A percentile compares a stretch with the other conserved stretches of the same genome.
phyloP scores from a whole-genome alignment of 2,888 invertebrate genomes.

The Philopedon plagiatum region DNA sequence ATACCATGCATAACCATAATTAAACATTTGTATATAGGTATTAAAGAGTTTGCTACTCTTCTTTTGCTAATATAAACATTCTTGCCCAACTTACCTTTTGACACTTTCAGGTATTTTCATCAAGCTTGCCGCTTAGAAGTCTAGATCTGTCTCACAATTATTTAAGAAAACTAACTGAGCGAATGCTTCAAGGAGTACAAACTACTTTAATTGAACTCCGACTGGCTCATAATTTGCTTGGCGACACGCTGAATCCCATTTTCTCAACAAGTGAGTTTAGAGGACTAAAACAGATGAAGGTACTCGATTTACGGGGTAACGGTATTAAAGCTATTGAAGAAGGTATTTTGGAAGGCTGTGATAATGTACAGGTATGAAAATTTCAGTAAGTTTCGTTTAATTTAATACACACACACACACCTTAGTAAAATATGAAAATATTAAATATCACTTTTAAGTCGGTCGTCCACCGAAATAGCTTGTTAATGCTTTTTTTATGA shows the following conservation, averaged over 20 bases:
- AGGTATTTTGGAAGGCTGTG: slow-evolving; percentile 88
- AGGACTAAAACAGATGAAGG: slow-evolving; percentile 78
- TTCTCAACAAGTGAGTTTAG: slow-evolving; percentile 90
- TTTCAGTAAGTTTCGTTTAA: not conserved
- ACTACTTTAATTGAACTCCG: slow-evolving; percentile 79
- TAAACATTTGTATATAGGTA: too few relatives aligned
- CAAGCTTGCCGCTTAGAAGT: slow-evolving; percentile 79
- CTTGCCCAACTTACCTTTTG: not conserved
- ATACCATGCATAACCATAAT: too few relatives aligned
- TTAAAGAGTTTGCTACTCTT: too few relatives aligned
- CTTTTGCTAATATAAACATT: too few relatives aligned
- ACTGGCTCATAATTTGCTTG: slow-evolving; percentile 84
- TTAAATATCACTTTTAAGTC: too few relatives aligned
- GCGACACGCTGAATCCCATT: slow-evolving; percentile 91
- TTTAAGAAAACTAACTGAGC: slow-evolving; percentile 82
- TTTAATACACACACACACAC: too few relatives aligned
- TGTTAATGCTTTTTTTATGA: too few relatives aligned
- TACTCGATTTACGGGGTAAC: slow-evolving; percentile 86
- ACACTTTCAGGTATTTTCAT: slow-evolving; percentile 75
- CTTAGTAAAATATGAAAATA: too few relatives aligned
- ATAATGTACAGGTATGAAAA: slow-evolving; percentile 76
- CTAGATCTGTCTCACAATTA: slow-evolving; percentile 89
- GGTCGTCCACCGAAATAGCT: too few relatives aligned
- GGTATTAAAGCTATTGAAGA: slow-evolving; percentile 87
- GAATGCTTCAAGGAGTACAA: slow-evolving; percentile 76